phyloP scores from a whole-genome alignment of 2,113 vertebrate species.

The Microcebus jonahi region DNA sequence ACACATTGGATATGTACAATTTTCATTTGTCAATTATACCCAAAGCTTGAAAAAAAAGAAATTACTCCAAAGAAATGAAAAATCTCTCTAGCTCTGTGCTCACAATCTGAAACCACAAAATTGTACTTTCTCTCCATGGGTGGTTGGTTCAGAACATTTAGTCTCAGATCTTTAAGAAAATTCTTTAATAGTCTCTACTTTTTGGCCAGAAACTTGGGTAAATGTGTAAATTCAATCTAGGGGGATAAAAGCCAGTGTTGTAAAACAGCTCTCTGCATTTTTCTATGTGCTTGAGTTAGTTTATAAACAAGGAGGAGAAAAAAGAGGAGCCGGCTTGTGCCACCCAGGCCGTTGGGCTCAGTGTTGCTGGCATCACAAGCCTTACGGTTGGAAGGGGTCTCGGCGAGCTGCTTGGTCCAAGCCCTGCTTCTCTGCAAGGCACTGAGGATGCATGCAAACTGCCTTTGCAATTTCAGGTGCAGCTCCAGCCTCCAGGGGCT shows the following conservation, averaged over 20 bases:
- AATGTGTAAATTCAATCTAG: neutral
- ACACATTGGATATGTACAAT: neutral
- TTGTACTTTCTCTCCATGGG: neutral
- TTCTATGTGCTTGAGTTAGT: neutral
- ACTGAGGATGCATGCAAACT: neutral
- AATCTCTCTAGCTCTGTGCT: neutral
- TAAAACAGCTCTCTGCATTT: neutral
- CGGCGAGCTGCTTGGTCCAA: too few relatives aligned
- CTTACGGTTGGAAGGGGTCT: neutral
- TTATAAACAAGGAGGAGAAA: neutral
- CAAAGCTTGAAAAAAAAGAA: neutral
- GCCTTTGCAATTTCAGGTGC: neutral
- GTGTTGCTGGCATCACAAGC: neutral
- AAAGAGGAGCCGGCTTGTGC: neutral
- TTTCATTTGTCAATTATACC: neutral
- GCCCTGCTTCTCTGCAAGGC: neutral
- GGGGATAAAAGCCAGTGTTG: neutral
- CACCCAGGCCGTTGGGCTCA: too few relatives aligned
- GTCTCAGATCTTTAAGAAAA: neutral
- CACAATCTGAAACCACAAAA: neutral
- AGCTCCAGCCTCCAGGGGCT: neutral
- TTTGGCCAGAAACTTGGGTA: neutral
- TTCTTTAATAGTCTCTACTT: neutral
- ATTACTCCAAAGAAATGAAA: conserved; percentile 4
- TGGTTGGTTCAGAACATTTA: neutral